A percentile compares a stretch with the other conserved stretches of the same genome.
Evolutionary conservation across 2,113 vertebrate genomes (phyloP).

Genomic region (Deroptyus accipitrinus): DNA sequence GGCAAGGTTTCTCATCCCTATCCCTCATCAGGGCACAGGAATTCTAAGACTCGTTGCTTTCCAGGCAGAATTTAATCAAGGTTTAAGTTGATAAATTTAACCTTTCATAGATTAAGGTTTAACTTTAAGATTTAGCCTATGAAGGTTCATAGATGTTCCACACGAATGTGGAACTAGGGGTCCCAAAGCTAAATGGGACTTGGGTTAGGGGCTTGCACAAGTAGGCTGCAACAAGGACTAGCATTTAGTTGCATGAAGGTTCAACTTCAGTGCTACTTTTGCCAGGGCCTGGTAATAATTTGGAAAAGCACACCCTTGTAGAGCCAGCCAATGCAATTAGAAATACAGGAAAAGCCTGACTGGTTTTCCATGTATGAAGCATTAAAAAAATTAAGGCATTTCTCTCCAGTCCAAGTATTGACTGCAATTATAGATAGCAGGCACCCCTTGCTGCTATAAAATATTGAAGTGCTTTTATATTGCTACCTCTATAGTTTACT

Average conservation of each 20-base stretch:
- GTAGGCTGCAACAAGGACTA: constrained; percentile 25
- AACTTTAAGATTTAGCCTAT: background rate
- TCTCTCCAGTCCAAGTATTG: constrained; percentile 55
- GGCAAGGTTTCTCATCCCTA: background rate
- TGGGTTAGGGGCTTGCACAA: constrained; percentile 1
- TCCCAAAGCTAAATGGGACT: constrained; percentile 17
- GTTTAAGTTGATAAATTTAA: constrained; percentile 11
- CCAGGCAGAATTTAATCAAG: constrained; percentile 49
- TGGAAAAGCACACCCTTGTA: constrained; percentile 62
- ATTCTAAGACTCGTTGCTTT: constrained; percentile 46
- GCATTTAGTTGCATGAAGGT: constrained; percentile 15
- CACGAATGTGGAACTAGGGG: background rate
- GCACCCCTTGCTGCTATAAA: constrained; percentile 56
- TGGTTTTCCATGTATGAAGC: constrained; percentile 75
- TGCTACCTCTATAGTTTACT: constrained; percentile 54
- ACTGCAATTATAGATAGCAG: constrained; percentile 73
- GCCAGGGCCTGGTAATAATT: constrained; percentile 59
- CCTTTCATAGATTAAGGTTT: background rate
- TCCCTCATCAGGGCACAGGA: background rate
- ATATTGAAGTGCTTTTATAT: constrained; percentile 51
- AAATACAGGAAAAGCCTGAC: constrained; percentile 65
- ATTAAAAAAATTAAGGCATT: constrained; percentile 74
- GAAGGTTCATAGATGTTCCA: background rate
- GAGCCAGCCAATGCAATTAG: constrained; percentile 62
- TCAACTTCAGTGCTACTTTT: constrained; percentile 48